These are phyloP conservation scores for Liasis olivaceus DNA, from an alignment of 2,797 vertebrate genomes.

Conservation along the genomic window DNA sequence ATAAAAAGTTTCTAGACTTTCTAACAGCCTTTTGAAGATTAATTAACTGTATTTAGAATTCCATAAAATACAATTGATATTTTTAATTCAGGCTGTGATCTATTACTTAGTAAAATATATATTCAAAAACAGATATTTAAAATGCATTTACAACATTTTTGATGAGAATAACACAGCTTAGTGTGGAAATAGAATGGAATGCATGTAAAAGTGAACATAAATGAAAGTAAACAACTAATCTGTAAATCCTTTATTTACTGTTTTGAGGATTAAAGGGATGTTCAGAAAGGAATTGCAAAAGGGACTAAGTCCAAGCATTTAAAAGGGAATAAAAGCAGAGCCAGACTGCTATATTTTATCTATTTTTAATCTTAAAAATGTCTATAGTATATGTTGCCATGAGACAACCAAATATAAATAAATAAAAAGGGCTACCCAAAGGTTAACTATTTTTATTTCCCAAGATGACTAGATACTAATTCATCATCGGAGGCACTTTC, in stretches of 20 bases:
- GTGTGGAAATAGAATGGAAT: background rate
- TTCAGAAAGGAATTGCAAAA: background rate
- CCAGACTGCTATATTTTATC: background rate
- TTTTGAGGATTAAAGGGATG: slow-evolving; percentile 5
- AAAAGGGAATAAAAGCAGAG: background rate
- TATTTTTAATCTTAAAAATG: background rate
- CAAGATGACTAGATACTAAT: slow-evolving; percentile 54
- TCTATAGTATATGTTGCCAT: background rate
- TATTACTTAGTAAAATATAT: background rate
- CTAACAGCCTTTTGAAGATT: background rate
- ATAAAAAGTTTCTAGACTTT: background rate
- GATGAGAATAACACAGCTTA: background rate
- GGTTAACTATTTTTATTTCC: slow-evolving; percentile 58
- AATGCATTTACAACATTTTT: background rate
- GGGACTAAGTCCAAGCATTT: background rate
- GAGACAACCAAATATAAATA: slow-evolving; percentile 1
- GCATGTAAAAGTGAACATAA: background rate
- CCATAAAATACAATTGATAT: background rate
- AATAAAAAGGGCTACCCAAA: slow-evolving; percentile 30
- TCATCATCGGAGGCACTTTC: slow-evolving; percentile 49
- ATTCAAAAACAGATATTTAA: background rate
- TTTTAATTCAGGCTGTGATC: background rate
- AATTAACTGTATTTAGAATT: background rate
- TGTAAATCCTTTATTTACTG: background rate
- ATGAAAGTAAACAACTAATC: background rate